A percentile compares a stretch with the other conserved stretches of the same genome.
phyloP scores from a whole-genome alignment of 2,113 vertebrate species.

The Apaloderma vittatum region DNA sequence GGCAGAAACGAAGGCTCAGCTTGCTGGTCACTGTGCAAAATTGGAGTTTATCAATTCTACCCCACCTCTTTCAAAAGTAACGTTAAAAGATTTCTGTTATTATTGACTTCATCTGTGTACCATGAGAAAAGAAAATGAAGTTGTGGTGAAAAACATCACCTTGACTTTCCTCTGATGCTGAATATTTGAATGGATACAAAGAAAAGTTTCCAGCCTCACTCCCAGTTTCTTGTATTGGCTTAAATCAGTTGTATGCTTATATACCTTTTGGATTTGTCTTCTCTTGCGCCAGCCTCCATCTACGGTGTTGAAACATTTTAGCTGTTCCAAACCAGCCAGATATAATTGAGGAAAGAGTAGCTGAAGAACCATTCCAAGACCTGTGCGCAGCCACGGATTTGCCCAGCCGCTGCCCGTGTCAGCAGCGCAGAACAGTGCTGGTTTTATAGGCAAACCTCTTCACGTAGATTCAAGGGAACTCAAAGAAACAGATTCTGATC shows the following conservation, averaged over 20 bases:
- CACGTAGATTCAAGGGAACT: background rate
- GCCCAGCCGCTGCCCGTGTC: background rate
- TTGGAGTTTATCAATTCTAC: background rate
- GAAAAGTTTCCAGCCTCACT: background rate
- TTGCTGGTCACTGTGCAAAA: background rate
- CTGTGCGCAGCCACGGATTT: background rate
- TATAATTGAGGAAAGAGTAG: accelerated
- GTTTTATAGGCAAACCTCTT: background rate
- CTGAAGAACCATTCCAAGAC: background rate
- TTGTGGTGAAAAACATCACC: background rate
- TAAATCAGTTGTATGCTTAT: background rate
- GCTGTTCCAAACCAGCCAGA: background rate
- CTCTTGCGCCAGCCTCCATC: background rate
- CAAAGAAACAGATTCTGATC: background rate
- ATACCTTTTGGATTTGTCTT: background rate
- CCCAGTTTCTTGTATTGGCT: background rate
- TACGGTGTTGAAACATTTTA: background rate
- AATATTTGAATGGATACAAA: background rate
- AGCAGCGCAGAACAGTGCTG: background rate
- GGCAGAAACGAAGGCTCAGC: background rate
- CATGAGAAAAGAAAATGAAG: background rate
- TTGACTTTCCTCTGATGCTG: background rate
- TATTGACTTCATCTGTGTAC: background rate
- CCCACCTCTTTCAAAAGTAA: background rate
- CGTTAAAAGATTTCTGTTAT: background rate